Percentiles rank a stretch among this genome's conserved stretches.
Evolutionary conservation across 2,888 invertebrate species (phyloP).

Genomic region (Mesorhabditis sp.): DNA sequence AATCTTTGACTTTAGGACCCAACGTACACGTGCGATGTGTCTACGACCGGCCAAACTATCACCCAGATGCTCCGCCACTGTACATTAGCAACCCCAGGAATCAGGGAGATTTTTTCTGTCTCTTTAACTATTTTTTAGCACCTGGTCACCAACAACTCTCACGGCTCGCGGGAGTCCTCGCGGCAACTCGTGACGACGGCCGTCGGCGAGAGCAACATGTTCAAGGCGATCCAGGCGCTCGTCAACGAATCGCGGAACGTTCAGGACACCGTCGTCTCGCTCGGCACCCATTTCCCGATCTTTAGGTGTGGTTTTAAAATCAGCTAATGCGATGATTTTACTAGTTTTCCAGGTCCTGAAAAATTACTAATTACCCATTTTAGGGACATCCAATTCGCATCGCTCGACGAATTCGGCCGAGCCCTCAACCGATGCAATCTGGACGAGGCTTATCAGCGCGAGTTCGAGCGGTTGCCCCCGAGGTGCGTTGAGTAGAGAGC

Average conservation of each 20-base stretch:
- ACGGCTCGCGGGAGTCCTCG: not conserved
- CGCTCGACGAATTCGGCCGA: constrained; percentile 43
- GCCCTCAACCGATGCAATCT: constrained; percentile 47
- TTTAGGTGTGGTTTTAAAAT: constrained; percentile 36
- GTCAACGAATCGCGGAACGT: constrained; percentile 44
- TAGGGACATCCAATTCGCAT: constrained; percentile 52
- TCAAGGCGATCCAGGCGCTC: constrained; percentile 36
- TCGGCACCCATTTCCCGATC: constrained; percentile 48
- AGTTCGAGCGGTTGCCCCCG: constrained; percentile 44
- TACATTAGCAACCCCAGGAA: constrained; percentile 39
- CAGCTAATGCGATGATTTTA: not conserved
- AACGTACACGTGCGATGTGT: constrained; percentile 47
- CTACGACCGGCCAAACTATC: constrained; percentile 41
- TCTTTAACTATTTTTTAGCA: not conserved
- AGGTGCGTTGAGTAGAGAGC: constrained; percentile 26
- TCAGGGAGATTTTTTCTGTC: constrained; percentile 13
- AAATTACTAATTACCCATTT: constrained; percentile 11
- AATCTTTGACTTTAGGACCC: not conserved
- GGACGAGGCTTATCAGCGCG: constrained; percentile 38
- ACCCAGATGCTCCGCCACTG: constrained; percentile 31
- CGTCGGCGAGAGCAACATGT: constrained; percentile 28
- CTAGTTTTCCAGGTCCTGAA: not conserved
- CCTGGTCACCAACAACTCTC: not conserved
- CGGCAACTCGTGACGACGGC: constrained; percentile 27
- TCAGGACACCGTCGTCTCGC: constrained; percentile 28